Evolutionary conservation across 1,140 invertebrate species (phyloP).

Genomic region (Hylyphantes graminicola): DNA sequence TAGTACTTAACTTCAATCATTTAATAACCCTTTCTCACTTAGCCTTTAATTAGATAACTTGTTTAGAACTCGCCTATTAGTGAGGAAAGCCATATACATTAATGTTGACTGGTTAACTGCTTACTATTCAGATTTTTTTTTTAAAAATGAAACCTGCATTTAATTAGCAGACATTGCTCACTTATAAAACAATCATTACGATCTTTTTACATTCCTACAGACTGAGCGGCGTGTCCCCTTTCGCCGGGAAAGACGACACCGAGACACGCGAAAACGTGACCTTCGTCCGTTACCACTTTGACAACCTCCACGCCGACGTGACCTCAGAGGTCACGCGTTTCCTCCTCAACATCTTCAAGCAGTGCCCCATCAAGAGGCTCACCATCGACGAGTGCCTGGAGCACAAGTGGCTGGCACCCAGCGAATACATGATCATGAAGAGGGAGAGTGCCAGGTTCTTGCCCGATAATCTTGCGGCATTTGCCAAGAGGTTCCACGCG

Average conservation of each 20-base stretch:
- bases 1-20: too few species aligned
- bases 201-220: constrained; percentile 64
- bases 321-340: constrained; percentile 94
- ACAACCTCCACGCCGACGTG: constrained; percentile 92
- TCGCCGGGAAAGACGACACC: constrained; percentile 81
- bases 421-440: constrained; percentile 93
- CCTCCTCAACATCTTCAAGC: constrained; percentile 94
- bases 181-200: too few species aligned
- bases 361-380: constrained; percentile 90
- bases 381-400: constrained; percentile 93
- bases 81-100: too few species aligned
- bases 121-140: too few species aligned
- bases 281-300: constrained; percentile 93
- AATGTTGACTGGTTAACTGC: too few species aligned
- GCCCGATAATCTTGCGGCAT: constrained; percentile 75
- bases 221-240: constrained; percentile 92
- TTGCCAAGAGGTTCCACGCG: constrained; percentile 62
- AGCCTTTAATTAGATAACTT: too few species aligned
- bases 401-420: constrained; percentile 91
- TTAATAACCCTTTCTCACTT: too few species aligned
- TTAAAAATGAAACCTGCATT: too few species aligned
- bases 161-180: too few species aligned
- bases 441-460: constrained; percentile 88
- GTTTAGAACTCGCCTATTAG: too few species aligned
- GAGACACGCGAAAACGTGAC: constrained; percentile 92